These are phyloP conservation scores for Luidia sarsii DNA, from an alignment of 53 echinoderm and acorn worm species.

Conservation along the genomic window DNA sequence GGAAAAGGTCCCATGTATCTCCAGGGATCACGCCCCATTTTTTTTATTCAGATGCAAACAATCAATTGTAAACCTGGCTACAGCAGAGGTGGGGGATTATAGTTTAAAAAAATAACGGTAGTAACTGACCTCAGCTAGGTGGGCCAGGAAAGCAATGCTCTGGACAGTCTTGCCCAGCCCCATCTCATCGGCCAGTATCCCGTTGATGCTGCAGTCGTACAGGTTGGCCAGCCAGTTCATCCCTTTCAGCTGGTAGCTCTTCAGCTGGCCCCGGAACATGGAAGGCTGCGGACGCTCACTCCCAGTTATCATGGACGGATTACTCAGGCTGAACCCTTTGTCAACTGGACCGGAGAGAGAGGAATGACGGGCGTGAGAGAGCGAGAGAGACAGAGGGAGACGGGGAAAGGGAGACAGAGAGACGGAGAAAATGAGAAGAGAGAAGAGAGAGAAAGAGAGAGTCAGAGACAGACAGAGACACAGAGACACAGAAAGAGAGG, in stretches of 20 bases:
- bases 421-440: no score
- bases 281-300: constrained; percentile 79
- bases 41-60: no score
- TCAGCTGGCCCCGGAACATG: constrained; percentile 91
- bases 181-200: constrained; percentile 99
- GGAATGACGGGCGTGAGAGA: no score
- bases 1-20: no score
- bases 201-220: constrained; percentile 99
- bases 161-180: constrained; percentile 98
- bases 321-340: constrained; percentile 79
- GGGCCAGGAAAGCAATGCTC: constrained; percentile 93
- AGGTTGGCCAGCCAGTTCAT: constrained; percentile 99
- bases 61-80: no score
- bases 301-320: constrained; percentile 67
- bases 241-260: constrained; percentile 90
- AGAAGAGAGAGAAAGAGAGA: background rate
- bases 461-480: no score
- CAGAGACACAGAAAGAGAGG: no score
- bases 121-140: constrained; percentile 83
- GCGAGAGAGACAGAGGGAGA: no score
- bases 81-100: no score
- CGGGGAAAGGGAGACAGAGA: no score
- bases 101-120: background rate
- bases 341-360: constrained; percentile 27
- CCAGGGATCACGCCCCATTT: no score